These are phyloP conservation scores for Lagria hirta DNA, from an alignment of 2,888 invertebrate species.

Conservation along the genomic window DNA sequence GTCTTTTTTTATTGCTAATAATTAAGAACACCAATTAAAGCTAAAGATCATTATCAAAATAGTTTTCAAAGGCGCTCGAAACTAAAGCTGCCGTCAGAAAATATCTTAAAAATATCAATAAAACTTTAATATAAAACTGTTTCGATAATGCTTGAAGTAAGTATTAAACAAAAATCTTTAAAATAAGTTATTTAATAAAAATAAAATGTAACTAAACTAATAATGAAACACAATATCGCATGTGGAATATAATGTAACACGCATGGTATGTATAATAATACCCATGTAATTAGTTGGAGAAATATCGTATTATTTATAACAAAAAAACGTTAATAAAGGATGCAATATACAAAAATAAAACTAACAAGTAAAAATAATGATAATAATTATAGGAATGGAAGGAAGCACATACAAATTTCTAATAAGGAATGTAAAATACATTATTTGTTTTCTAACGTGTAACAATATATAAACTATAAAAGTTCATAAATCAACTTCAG, in stretches of 20 bases:
- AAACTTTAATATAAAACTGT: conserved; percentile 8
- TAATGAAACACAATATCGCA: conserved; percentile 45
- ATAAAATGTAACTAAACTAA: conserved; percentile 32
- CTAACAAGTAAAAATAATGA: conserved; percentile 32
- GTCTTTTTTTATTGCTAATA: conserved; percentile 12
- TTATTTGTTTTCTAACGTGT: conserved; percentile 6
- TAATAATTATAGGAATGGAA: conserved; percentile 31
- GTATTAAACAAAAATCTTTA: conserved; percentile 22
- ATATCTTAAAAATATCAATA: no score
- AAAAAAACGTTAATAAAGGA: conserved; percentile 38
- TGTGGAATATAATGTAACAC: conserved; percentile 42
- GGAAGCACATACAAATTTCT: conserved; percentile 39
- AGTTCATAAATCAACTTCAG: conserved; percentile 16
- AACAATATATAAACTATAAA: conserved; percentile 16
- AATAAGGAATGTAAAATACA: conserved; percentile 24
- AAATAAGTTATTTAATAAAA: conserved; percentile 28
- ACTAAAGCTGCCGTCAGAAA: conserved; percentile 10
- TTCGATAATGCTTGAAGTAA: conserved; percentile 10
- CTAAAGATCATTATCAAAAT: conserved; percentile 12
- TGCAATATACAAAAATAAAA: conserved; percentile 26
- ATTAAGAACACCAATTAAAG: conserved; percentile 12
- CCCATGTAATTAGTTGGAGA: conserved; percentile 46
- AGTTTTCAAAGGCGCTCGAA: conserved; percentile 7
- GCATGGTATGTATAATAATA: conserved; percentile 42
- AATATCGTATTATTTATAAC: conserved; percentile 44